Conservation (phyloP, 1,140 invertebrate species). For the Leptinotarsa texana region DNA sequence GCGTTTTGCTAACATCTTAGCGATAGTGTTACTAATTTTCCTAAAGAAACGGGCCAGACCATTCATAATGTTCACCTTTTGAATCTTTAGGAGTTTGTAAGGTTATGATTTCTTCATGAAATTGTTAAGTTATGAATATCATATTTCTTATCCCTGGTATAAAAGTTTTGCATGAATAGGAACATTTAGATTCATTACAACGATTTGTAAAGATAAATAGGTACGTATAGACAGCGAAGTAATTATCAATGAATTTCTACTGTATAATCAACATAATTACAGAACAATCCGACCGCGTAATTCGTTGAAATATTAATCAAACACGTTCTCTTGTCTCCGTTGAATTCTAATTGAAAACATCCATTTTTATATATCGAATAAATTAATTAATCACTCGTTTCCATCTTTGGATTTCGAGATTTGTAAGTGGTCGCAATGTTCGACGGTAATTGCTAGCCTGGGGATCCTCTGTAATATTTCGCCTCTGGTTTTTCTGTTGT, state of each 20-base stretch:
- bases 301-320: constrained; percentile 9
- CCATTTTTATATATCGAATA: background rate
- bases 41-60: too few relatives aligned
- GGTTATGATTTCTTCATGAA: too few relatives aligned
- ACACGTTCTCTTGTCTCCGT: background rate
- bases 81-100: too few relatives aligned
- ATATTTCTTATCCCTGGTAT: too few relatives aligned
- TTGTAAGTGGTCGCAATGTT: background rate
- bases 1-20: too few relatives aligned
- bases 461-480: background rate
- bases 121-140: too few relatives aligned
- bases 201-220: too few relatives aligned
- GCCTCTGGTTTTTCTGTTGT: background rate
- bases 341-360: constrained; percentile 6
- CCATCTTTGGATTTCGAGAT: constrained; percentile 2
- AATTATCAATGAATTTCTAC: constrained; percentile 9
- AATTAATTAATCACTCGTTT: constrained; percentile 1
- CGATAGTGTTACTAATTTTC: too few relatives aligned
- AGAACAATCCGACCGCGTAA: background rate
- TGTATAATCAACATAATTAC: constrained; percentile 1
- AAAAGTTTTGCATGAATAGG: too few relatives aligned
- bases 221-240: background rate
- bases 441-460: background rate
- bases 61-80: too few relatives aligned
- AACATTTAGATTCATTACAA: too few relatives aligned